Evolutionary conservation across 2,113 vertebrate species (phyloP), one percentile per base, ranked within the genome.

Genomic region (Henicopernis longicauda): DNA sequence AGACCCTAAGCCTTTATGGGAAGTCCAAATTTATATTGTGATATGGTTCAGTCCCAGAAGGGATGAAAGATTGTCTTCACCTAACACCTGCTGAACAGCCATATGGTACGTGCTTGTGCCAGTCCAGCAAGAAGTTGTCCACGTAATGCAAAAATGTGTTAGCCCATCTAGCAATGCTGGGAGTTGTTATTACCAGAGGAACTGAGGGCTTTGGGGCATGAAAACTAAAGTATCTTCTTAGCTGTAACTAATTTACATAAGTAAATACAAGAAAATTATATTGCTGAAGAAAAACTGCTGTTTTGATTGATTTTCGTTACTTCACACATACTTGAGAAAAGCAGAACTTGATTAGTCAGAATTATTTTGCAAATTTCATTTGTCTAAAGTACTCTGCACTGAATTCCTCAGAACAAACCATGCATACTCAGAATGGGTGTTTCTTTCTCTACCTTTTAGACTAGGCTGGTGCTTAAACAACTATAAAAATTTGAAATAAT

Each of bases 311-410:
- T 66, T 90, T 87, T 61, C 22, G 12, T 84, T 90, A n/a, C 74
- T 65, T 91, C 32, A 59, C 32, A 34, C 3, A 47, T 42, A 36
- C 4, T 67, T 73, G 42, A 86, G 47, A 31, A 82, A 69, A 66
- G 6, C 31, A 69, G 40, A 61, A 11, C n/a, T 86, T 69, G 31
- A 55, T 72, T 49, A 65, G 18, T 65, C 19, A 10, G 13, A 77
- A 82, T 34, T 71, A 14, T n/a, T 97, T 90, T 70, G 19, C 21
- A 94, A 82, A 90, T 84, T 86, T 59, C 16, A 38, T 72, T 86
- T 88, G 4, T 63, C 20, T 65, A 32, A 61, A 94, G 19, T 42
- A 54, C 10, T 87, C 65, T 76, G 18, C 52, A 63, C 22, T 74
- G 55, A 84, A n/a, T 72, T 49, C 17, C 50, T 66, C 59, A 87